phyloP scores from a whole-genome alignment of 2,888 invertebrate species.

The Xylota segnis region DNA sequence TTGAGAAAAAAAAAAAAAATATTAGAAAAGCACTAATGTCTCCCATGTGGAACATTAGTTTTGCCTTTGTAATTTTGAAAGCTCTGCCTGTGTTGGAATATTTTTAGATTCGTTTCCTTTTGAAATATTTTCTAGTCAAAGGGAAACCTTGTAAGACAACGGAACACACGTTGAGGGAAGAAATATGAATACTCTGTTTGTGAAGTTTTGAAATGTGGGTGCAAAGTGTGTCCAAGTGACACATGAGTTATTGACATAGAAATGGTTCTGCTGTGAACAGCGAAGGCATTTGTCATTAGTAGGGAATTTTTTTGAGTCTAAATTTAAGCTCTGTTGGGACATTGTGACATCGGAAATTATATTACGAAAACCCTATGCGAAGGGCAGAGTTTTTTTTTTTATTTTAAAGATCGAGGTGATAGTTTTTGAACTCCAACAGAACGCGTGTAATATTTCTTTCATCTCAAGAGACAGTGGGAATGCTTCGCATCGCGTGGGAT shows the following conservation, averaged over 20 bases:
- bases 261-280: conserved; percentile 22
- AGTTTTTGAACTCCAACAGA: too few species aligned
- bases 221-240: conserved; percentile 20
- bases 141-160: conserved; percentile 26
- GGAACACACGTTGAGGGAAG: not conserved
- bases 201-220: conserved; percentile 36
- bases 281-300: conserved; percentile 13
- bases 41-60: conserved; percentile 36
- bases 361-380: not conserved
- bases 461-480: too few species aligned
- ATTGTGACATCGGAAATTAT: conserved; percentile 25
- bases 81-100: conserved; percentile 1
- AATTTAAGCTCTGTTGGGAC: not conserved
- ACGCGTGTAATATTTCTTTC: too few species aligned
- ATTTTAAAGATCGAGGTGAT: not conserved
- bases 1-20: conserved; percentile 2
- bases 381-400: not conserved
- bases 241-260: conserved; percentile 32
- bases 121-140: conserved; percentile 17
- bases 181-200: not conserved
- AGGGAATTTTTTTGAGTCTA: not conserved
- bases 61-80: conserved; percentile 12
- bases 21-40: conserved; percentile 36
- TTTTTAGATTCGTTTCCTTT: conserved; percentile 28
- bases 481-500: too few species aligned